These are phyloP conservation scores for Physocephala rufipes DNA, from an alignment of 2,888 invertebrate species.

Conservation along the genomic window DNA sequence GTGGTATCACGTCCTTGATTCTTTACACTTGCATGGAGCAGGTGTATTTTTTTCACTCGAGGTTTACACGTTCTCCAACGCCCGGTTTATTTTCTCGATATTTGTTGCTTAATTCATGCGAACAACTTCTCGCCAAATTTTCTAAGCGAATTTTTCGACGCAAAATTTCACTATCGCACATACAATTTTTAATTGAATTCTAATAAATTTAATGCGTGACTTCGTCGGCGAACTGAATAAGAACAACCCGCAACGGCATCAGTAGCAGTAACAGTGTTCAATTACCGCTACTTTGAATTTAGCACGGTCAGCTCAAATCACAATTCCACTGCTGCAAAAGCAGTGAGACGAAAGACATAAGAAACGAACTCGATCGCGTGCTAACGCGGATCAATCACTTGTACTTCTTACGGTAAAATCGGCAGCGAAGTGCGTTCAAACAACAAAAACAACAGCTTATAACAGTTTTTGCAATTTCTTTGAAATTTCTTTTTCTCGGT, in stretches of 20 bases:
- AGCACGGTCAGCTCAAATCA: neutral
- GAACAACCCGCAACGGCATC: slow-evolving; percentile 12
- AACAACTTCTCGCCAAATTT: no score
- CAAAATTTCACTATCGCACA: neutral
- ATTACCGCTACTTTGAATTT: slow-evolving; percentile 36
- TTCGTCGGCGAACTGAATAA: slow-evolving; percentile 26
- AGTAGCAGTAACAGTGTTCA: slow-evolving; percentile 10
- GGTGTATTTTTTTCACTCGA: no score
- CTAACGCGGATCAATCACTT: slow-evolving; percentile 39
- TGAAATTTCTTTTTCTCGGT: neutral
- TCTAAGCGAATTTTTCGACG: no score
- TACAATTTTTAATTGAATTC: neutral
- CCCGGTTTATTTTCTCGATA: no score
- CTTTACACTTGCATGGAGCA: no score
- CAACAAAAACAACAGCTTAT: slow-evolving; percentile 6
- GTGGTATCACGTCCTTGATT: no score
- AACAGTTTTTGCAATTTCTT: slow-evolving; percentile 16
- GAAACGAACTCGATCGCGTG: slow-evolving; percentile 48
- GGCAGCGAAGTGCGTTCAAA: slow-evolving; percentile 10
- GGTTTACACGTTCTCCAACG: no score
- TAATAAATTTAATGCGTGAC: neutral
- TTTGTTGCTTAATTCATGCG: no score
- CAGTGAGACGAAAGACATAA: slow-evolving; percentile 45
- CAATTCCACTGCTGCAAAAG: neutral
- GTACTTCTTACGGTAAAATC: slow-evolving; percentile 48